phyloP scores from a whole-genome alignment of 2,888 invertebrate genomes.

The Pollenia angustigena region DNA sequence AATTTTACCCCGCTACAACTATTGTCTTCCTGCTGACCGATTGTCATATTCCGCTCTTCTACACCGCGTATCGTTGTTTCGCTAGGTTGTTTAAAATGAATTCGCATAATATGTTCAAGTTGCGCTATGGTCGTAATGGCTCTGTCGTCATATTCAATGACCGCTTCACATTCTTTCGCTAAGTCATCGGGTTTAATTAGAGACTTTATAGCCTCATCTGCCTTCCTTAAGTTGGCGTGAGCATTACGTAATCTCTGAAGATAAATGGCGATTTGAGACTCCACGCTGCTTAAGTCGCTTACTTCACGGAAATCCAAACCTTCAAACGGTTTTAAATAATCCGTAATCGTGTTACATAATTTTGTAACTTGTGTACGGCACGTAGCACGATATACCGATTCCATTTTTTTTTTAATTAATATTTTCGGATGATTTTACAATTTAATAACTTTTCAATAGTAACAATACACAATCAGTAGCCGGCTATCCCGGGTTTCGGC shows the following conservation, averaged over 20 bases:
- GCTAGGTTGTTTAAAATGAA: slow-evolving; percentile 5
- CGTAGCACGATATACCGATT: slow-evolving; percentile 9
- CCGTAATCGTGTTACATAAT: slow-evolving; percentile 35
- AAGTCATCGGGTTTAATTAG: slow-evolving; percentile 43
- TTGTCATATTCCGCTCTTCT: background rate
- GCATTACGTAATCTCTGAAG: slow-evolving; percentile 46
- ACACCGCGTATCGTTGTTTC: background rate
- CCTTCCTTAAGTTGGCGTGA: slow-evolving; percentile 53
- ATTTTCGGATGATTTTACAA: background rate
- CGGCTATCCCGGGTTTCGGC: slow-evolving; percentile 42
- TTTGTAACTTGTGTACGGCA: slow-evolving; percentile 49
- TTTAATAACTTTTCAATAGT: background rate
- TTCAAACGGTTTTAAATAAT: slow-evolving; percentile 42
- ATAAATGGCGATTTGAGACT: slow-evolving; percentile 11
- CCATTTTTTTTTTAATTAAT: slow-evolving; percentile 32
- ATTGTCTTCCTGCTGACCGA: too few species aligned
- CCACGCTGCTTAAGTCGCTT: background rate
- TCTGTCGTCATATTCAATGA: slow-evolving; percentile 59
- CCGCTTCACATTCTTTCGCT: slow-evolving; percentile 39
- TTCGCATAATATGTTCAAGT: slow-evolving; percentile 28
- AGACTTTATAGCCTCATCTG: slow-evolving; percentile 51
- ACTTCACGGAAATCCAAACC: background rate
- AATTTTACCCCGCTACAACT: slow-evolving; percentile 42
- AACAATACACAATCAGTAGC: background rate
- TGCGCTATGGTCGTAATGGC: slow-evolving; percentile 44